Percentiles rank a stretch among this genome's conserved stretches.
Conservation (phyloP, 2,797 vertebrate genomes). For the Jordanella pulchra region DNA sequence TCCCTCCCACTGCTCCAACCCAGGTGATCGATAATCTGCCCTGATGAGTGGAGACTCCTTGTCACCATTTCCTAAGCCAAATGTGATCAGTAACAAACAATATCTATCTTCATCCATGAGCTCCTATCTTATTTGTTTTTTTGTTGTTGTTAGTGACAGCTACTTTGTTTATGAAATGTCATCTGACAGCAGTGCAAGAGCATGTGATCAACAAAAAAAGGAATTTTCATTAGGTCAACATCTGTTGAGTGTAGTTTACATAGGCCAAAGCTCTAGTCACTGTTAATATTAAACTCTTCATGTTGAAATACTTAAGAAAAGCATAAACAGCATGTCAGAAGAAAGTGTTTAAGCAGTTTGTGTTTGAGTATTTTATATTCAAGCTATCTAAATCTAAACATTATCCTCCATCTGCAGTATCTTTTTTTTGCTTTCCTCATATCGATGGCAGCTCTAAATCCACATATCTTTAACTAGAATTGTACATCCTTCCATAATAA, state of each 20-base stretch:
- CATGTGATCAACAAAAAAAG: not conserved
- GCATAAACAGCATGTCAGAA: constrained; percentile 8
- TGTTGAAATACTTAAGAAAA: constrained; percentile 35
- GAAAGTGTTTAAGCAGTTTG: constrained; percentile 17
- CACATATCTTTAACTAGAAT: constrained; percentile 15
- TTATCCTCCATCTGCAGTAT: not conserved
- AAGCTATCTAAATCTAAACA: not conserved
- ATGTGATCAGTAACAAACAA: constrained; percentile 88
- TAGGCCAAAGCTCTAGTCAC: constrained; percentile 69
- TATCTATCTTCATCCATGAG: constrained; percentile 80
- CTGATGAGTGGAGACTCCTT: constrained; percentile 78
- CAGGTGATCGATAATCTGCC: constrained; percentile 62
- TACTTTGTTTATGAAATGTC: constrained; percentile 75
- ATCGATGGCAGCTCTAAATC: constrained; percentile 17
- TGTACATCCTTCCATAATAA: constrained; percentile 23
- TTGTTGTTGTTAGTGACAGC: constrained; percentile 64
- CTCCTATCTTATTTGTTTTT: constrained; percentile 70
- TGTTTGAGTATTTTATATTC: not conserved
- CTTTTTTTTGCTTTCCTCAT: not conserved
- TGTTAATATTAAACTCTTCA: constrained; percentile 27
- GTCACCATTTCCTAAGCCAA: constrained; percentile 74
- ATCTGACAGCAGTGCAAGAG: constrained; percentile 38
- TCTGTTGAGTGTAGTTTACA: constrained; percentile 66
- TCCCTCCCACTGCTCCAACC: constrained; percentile 33
- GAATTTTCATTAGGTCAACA: constrained; percentile 42